Evolutionary conservation across 2,888 invertebrate species (phyloP), one percentile per base, ranked within the genome.

Genomic region (Cosmia trapezina): DNA sequence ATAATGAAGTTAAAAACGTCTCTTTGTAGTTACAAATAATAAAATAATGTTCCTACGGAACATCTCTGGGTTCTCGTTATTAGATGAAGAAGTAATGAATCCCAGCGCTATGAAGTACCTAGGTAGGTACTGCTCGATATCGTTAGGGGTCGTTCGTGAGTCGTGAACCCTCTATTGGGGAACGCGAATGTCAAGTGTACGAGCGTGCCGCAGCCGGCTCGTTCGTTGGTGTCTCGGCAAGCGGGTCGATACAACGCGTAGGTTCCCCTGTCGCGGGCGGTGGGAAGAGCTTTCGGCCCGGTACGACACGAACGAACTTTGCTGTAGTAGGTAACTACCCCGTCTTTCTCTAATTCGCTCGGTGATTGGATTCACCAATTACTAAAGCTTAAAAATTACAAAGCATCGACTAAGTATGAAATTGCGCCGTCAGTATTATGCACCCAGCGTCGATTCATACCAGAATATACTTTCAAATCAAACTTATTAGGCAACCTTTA

Each of bases 111-210:
- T 22, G 19, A 28, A 28, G 4, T 59, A 19, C 14, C n/a, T 61
- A 43, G 17, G 4, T 41, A 47, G 28, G 47, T 28, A 56, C 14
- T 59, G 12, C 1, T 54, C 12, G 47, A 45, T 59, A 54, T 61
- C 7, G 47, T 78, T 64, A 73, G 80, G 82, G 87, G 85, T 87
- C 33, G 53, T 33, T 63, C 33, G 17, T 33, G 63, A 51, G 33
- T 63, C 86, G 87, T 90, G 89, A 90, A 91, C 89, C 85, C 87
- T 81, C 75, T 79, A 81, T 82, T 76, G 84, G 85, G 87, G 86
- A 87, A 83, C 83, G 84, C 87, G 91, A 93, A 94, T 94, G 94
- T 94, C 94, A 94, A 94, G 94, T 94, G 93, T 94, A 93, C 93
- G 90, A 83, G 85, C 73, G 80, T 78, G 65, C 73, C 47, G 63